Evolutionary conservation across 1,140 invertebrate species (phyloP).

Genomic region (Holotrichia oblita): DNA sequence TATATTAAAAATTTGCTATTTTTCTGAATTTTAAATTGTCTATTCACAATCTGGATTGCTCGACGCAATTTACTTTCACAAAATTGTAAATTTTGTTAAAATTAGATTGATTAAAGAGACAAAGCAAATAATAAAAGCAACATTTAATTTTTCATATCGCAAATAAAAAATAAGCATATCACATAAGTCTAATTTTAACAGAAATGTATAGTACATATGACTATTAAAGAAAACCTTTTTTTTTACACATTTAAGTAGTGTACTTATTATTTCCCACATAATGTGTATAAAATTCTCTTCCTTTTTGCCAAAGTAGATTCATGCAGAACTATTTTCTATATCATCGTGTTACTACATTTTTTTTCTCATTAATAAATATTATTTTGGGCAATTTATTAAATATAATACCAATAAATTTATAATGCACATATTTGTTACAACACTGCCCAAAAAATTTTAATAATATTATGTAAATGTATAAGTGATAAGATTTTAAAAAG

Average conservation of each 20-base stretch:
- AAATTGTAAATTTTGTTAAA: background rate
- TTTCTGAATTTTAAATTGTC: background rate
- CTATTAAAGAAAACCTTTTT: background rate
- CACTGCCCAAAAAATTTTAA: conserved; percentile 13
- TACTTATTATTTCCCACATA: background rate
- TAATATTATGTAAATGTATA: background rate
- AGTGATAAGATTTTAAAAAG: background rate
- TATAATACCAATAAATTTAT: conserved; percentile 18
- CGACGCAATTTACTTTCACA: background rate
- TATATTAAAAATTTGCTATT: too few relatives aligned
- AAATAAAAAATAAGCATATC: background rate
- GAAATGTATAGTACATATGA: background rate
- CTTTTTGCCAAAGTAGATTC: conserved; percentile 31
- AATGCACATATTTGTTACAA: conserved; percentile 26
- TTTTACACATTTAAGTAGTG: background rate
- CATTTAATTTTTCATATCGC: background rate
- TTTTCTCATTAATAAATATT: conserved; percentile 1
- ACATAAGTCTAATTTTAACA: background rate
- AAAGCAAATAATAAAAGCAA: background rate
- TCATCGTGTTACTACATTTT: background rate
- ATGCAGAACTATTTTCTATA: conserved; percentile 7
- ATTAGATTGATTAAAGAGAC: background rate
- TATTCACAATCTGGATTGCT: background rate
- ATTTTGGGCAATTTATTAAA: conserved; percentile 21
- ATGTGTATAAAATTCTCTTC: background rate